phyloP scores from a whole-genome alignment of 2,113 vertebrate species.

The Urocitellus parryii region DNA sequence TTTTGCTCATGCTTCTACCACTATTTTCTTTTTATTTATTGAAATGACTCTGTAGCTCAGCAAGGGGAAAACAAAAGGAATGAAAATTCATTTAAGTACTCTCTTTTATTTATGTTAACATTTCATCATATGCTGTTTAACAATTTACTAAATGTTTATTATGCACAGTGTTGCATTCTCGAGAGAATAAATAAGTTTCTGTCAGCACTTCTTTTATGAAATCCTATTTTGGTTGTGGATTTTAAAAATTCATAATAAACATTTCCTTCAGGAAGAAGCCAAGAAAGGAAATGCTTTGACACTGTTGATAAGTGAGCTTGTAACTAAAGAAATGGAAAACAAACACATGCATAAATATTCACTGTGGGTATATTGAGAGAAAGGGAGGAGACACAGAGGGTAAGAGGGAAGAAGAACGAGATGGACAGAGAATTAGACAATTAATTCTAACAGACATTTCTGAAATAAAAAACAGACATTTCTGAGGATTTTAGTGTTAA shows the following conservation, averaged over 20 bases:
- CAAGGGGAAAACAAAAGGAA: conserved; percentile 78
- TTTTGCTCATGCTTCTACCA: conserved; percentile 34
- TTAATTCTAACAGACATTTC: background rate
- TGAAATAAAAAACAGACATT: conserved; percentile 15
- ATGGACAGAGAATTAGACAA: background rate
- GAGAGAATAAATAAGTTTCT: conserved; percentile 83
- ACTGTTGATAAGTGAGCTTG: conserved; percentile 79
- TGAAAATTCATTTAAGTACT: conserved; percentile 81
- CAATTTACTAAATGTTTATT: conserved; percentile 85
- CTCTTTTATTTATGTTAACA: conserved; percentile 83
- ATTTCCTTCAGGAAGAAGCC: conserved; percentile 80
- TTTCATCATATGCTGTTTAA: conserved; percentile 83
- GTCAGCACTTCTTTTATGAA: conserved; percentile 82
- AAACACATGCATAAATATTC: conserved; percentile 65
- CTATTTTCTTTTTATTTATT: conserved; percentile 75
- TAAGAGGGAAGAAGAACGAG: rapidly evolving
- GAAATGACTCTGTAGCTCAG: conserved; percentile 70
- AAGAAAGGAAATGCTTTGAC: conserved; percentile 82
- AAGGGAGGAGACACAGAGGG: background rate
- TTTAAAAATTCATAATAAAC: conserved; percentile 85
- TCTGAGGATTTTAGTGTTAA: background rate
- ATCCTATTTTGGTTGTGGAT: conserved; percentile 77
- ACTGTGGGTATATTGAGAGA: background rate
- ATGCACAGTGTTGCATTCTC: conserved; percentile 78
- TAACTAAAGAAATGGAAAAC: conserved; percentile 76